Evolutionary conservation across 2,888 invertebrate species (phyloP).

Genomic region (Euplexia lucipara): DNA sequence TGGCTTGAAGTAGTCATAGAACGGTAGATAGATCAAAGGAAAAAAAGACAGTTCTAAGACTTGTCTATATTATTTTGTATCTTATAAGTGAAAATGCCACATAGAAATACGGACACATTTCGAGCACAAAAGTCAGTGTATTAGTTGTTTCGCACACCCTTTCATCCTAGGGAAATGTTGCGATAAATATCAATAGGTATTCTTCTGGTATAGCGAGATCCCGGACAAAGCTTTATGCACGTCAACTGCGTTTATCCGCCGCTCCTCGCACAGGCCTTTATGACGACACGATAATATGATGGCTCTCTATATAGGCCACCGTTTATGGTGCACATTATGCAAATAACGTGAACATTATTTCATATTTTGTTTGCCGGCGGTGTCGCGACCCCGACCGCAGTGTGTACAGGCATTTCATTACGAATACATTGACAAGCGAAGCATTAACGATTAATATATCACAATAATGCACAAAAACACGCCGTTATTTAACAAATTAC

Average conservation of each 20-base stretch:
- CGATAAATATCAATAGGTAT: conserved; percentile 65
- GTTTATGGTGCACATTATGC: conserved; percentile 76
- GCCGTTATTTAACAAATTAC: conserved; percentile 69
- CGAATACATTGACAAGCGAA: conserved; percentile 80
- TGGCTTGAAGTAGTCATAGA: conserved; percentile 11
- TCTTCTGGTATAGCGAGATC: conserved; percentile 59
- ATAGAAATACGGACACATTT: conserved; percentile 11
- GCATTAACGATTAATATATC: conserved; percentile 79
- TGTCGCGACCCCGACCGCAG: conserved; percentile 70
- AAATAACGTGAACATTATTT: conserved; percentile 77
- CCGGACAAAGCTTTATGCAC: conserved; percentile 68
- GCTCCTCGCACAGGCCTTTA: conserved; percentile 63
- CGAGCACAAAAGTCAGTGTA: conserved; percentile 39
- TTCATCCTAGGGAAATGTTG: conserved; percentile 55
- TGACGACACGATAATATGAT: conserved; percentile 71
- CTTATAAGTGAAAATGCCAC: not conserved
- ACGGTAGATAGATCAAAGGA: conserved; percentile 18
- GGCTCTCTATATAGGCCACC: conserved; percentile 71
- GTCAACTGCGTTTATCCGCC: conserved; percentile 64
- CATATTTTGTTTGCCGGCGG: conserved; percentile 77
- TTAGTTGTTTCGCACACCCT: conserved; percentile 55
- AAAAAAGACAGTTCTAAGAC: conserved; percentile 8
- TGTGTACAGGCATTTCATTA: conserved; percentile 75
- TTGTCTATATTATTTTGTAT: conserved; percentile 16
- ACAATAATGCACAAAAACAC: conserved; percentile 76